Evolutionary conservation across 1,140 invertebrate species (phyloP).

Genomic region (Apocrypta bakeri): DNA sequence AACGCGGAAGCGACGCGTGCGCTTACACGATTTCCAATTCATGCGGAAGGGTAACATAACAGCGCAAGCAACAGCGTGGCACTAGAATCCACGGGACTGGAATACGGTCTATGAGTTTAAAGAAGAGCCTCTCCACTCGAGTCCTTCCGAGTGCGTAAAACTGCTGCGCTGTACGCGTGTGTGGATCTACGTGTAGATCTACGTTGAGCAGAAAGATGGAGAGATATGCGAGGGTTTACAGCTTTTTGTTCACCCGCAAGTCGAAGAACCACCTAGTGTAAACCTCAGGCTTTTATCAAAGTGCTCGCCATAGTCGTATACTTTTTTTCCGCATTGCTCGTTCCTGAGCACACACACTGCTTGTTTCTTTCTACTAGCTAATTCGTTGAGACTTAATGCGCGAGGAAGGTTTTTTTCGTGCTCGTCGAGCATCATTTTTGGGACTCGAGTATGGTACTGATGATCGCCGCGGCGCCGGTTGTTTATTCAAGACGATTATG

Average conservation of each 20-base stretch:
- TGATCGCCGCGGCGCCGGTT: too few species aligned
- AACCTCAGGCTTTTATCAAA: background rate
- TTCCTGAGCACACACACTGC: background rate
- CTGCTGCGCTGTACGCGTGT: background rate
- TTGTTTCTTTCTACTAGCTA: background rate
- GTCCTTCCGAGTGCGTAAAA: slow-evolving; percentile 6
- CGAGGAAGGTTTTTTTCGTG: background rate
- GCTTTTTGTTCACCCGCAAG: background rate
- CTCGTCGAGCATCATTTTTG: slow-evolving; percentile 17
- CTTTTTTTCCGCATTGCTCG: slow-evolving; percentile 10
- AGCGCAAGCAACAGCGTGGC: too few species aligned
- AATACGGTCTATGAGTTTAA: slow-evolving; percentile 1
- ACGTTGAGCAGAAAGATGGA: background rate
- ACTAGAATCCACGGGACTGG: slow-evolving; percentile 17
- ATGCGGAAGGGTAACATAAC: slow-evolving; percentile 20
- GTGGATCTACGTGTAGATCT: too few species aligned
- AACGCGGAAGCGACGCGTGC: slow-evolving; percentile 8
- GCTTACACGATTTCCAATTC: slow-evolving; percentile 17
- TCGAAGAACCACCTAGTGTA: background rate
- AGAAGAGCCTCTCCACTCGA: background rate
- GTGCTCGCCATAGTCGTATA: background rate
- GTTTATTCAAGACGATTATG: background rate
- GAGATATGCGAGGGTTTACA: background rate
- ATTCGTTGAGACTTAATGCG: slow-evolving; percentile 22
- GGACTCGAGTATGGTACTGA: background rate